Evolutionary conservation across 2,797 vertebrate genomes (phyloP).

Genomic region (Garrulus glandarius): DNA sequence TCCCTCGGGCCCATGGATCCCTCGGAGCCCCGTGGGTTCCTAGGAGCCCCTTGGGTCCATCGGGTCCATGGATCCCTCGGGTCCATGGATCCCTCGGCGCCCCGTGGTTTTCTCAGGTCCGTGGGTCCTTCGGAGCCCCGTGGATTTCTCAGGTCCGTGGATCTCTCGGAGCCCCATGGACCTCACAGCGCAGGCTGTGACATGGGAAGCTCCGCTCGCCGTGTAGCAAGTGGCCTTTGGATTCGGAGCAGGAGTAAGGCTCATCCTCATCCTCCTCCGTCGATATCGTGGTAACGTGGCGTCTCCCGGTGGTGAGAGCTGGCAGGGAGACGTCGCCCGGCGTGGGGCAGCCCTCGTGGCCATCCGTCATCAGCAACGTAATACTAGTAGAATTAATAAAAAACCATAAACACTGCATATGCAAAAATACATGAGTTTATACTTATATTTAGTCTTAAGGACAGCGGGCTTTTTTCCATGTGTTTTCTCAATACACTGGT

Average conservation of each 20-base stretch:
- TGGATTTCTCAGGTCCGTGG: neutral
- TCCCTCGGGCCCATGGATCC: neutral
- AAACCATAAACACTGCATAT: neutral
- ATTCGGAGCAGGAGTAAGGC: neutral
- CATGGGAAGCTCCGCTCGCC: neutral
- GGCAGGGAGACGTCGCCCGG: neutral
- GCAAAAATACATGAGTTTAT: neutral
- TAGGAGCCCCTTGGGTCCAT: neutral
- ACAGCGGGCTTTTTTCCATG: accelerated
- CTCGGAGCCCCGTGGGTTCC: neutral
- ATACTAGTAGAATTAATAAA: neutral
- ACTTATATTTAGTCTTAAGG: too few species aligned
- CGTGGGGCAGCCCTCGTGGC: neutral
- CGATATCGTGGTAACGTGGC: neutral
- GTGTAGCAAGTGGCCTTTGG: neutral
- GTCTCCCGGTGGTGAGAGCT: neutral
- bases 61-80: neutral
- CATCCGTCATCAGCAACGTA: neutral
- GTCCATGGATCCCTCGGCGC: neutral
- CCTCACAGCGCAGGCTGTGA: neutral
- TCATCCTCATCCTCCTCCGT: neutral
- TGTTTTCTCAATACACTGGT: accelerated
- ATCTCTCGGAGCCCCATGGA: neutral
- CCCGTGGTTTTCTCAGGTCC: neutral
- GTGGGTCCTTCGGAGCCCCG: neutral